A percentile compares a stretch with the other conserved stretches of the same genome.
Evolutionary conservation across 2,797 vertebrate species (phyloP).

Genomic region (Benthosema pterotum): DNA sequence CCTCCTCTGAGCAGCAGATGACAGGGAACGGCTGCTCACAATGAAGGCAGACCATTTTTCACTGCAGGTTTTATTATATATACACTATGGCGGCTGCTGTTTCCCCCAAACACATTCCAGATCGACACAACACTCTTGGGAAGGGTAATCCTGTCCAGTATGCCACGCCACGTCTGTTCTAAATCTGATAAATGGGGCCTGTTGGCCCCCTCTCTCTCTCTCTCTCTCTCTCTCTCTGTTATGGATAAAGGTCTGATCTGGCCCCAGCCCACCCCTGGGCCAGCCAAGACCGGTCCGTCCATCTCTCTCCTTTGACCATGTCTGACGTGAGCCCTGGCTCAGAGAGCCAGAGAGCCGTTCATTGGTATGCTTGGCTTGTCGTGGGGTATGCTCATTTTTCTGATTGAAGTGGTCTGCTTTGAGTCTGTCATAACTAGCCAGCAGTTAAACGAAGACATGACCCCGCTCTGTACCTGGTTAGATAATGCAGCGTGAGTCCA

Average conservation of each 20-base stretch:
- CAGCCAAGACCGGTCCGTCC: constrained; percentile 24
- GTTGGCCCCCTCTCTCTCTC: too few species aligned
- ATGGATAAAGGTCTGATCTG: constrained; percentile 44
- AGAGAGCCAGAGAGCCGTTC: constrained; percentile 40
- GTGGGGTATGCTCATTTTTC: too few species aligned
- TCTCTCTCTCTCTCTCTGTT: too few species aligned
- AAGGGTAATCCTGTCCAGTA: constrained; percentile 16
- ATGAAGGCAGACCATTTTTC: constrained; percentile 39
- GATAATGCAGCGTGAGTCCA: constrained; percentile 45
- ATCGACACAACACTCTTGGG: constrained; percentile 16
- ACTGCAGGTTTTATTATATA: background rate
- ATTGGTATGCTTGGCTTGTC: constrained; percentile 52
- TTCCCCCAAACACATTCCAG: constrained; percentile 15
- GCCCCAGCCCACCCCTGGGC: constrained; percentile 32
- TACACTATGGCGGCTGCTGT: constrained; percentile 12
- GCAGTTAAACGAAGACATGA: too few species aligned
- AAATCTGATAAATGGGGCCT: constrained; percentile 3
- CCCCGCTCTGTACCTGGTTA: too few species aligned
- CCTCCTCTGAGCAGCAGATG: constrained; percentile 28
- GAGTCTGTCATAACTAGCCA: too few species aligned
- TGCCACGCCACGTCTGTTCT: constrained; percentile 24
- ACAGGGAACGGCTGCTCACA: constrained; percentile 16
- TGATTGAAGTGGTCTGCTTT: too few species aligned
- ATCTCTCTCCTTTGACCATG: constrained; percentile 15
- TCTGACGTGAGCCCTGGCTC: constrained; percentile 32